Evolutionary conservation across 1,140 invertebrate species (phyloP).

Genomic region (Trichonephila clavata): DNA sequence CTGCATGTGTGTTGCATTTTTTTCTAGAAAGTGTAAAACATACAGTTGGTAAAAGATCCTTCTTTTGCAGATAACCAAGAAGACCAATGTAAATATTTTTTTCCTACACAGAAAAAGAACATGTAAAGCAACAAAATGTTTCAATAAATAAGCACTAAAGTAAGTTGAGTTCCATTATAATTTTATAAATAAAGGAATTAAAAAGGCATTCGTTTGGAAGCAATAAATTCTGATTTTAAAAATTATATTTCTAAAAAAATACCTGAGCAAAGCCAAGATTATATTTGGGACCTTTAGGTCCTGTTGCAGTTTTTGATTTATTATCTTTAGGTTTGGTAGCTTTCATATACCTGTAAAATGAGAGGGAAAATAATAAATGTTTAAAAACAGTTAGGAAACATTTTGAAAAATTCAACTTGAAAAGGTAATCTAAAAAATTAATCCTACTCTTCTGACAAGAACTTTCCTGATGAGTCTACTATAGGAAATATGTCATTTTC

Average conservation of each 20-base stretch:
- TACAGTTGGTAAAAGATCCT: slow-evolving; percentile 94
- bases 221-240: no score
- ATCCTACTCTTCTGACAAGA: slow-evolving; percentile 86
- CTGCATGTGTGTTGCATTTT: slow-evolving; percentile 90
- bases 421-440: neutral
- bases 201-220: no score
- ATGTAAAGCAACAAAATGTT: neutral
- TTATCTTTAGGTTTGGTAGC: slow-evolving; percentile 25
- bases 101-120: slow-evolving; percentile 11
- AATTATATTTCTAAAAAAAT: neutral
- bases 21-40: slow-evolving; percentile 96
- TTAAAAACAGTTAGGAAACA: neutral
- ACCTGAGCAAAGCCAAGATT: slow-evolving; percentile 33
- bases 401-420: slow-evolving; percentile 11
- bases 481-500: slow-evolving; percentile 91
- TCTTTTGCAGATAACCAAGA: slow-evolving; percentile 83
- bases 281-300: slow-evolving; percentile 44
- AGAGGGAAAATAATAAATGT: neutral
- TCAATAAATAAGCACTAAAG: neutral
- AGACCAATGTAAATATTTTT: slow-evolving; percentile 76
- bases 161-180: no score
- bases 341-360: slow-evolving; percentile 20
- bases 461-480: slow-evolving; percentile 88
- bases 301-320: slow-evolving; percentile 20
- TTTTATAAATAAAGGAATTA: no score